A percentile compares a stretch with the other conserved stretches of the same genome.
Conservation (phyloP, 2,888 invertebrate genomes). For the Halocaridina rubra region DNA sequence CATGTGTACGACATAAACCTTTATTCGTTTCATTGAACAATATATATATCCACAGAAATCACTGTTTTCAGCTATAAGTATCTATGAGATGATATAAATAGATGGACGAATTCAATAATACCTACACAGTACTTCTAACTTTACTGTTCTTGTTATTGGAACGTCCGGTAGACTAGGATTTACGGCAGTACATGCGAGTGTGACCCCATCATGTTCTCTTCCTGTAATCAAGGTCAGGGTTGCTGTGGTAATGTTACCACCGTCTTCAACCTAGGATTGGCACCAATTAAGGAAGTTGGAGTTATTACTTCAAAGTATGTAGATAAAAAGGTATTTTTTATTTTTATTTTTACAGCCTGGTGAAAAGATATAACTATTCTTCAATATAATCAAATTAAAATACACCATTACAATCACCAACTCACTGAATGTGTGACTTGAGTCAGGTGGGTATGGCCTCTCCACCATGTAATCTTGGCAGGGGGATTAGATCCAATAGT, state of each 20-base stretch:
- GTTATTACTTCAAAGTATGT: too few species aligned
- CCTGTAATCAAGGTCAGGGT: conserved; percentile 18
- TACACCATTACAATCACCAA: background rate
- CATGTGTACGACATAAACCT: too few species aligned
- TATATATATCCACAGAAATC: too few species aligned
- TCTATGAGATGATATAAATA: too few species aligned
- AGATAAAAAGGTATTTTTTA: background rate
- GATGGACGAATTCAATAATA: background rate
- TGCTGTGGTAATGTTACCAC: conserved; percentile 37
- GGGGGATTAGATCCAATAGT: conserved; percentile 65
- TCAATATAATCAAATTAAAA: background rate
- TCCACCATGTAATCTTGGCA: conserved; percentile 65
- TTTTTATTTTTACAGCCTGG: background rate
- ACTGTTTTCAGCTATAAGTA: too few species aligned
- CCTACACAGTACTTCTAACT: conserved; percentile 49
- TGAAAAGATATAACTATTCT: background rate
- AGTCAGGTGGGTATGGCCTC: conserved; percentile 64
- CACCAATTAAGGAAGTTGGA: background rate
- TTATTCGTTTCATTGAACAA: too few species aligned
- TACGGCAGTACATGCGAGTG: conserved; percentile 40
- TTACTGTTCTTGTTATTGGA: conserved; percentile 9
- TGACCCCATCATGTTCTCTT: conserved; percentile 27
- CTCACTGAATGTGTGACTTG: conserved; percentile 39
- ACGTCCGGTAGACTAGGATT: conserved; percentile 25
- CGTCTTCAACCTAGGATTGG: background rate